phyloP scores from a whole-genome alignment of 2,888 invertebrate genomes.

The Scelioninae gen. 1 region DNA sequence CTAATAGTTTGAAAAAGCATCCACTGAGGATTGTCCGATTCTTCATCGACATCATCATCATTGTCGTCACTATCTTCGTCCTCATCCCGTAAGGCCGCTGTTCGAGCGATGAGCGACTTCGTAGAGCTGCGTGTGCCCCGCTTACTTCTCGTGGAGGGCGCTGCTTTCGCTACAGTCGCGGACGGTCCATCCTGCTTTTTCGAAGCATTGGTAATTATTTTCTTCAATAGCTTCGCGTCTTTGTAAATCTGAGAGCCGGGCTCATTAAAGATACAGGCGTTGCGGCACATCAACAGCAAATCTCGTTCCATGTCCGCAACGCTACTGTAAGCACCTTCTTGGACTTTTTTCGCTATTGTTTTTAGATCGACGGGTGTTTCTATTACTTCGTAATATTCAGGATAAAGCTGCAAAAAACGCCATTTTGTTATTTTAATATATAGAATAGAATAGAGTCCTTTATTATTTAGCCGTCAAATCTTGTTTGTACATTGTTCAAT shows the following conservation, averaged over 20 bases:
- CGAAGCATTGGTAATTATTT: constrained; percentile 86
- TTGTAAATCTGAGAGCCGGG: constrained; percentile 98
- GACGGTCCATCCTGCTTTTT: constrained; percentile 80
- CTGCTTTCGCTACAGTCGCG: constrained; percentile 76
- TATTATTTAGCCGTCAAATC: too few relatives aligned
- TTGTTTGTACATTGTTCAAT: too few relatives aligned
- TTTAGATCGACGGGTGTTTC: constrained; percentile 97
- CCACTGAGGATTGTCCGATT: constrained; percentile 93
- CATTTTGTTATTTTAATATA: too few relatives aligned
- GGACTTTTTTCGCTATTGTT: constrained; percentile 95
- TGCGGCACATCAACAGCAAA: constrained; percentile 94
- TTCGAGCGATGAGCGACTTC: constrained; percentile 86
- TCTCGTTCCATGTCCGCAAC: constrained; percentile 95
- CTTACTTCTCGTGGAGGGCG: constrained; percentile 82
- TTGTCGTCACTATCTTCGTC: constrained; percentile 87
- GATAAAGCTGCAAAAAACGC: constrained; percentile 90
- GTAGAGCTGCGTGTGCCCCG: constrained; percentile 80
- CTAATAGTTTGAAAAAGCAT: constrained; percentile 94
- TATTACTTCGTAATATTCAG: constrained; percentile 97
- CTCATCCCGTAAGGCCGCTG: constrained; percentile 88
- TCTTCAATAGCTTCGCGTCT: constrained; percentile 95
- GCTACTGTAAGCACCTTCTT: constrained; percentile 91
- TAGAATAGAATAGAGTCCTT: too few relatives aligned
- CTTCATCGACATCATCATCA: constrained; percentile 85
- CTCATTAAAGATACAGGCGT: constrained; percentile 98